Evolutionary conservation across 2,888 invertebrate genomes (phyloP), one percentile per base, ranked within the genome.

Genomic region (Meteorus colon): DNA sequence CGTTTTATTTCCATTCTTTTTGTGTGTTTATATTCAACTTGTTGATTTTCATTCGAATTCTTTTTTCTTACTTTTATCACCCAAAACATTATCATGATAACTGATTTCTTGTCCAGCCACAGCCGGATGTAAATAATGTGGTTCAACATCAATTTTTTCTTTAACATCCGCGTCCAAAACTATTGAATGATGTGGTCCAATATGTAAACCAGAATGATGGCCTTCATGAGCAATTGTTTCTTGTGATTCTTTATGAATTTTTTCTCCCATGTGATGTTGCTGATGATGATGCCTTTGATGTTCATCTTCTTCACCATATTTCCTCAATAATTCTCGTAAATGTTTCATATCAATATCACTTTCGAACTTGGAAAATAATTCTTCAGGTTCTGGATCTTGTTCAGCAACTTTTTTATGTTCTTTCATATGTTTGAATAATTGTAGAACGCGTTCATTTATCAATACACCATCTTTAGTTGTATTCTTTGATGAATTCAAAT

Each of bases 21-120:
- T 41, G 19, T n/a, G 14, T 63, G n/a, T 24, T 29, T 45, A 51
- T 63, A 45, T 19, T 34, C 63, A 27, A 48, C 16, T n/a, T 73
- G 31, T 65, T 73, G 10, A 51, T 31, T 34, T 34, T 24, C 27
- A 34, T 45, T 82, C 78, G 86, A 75, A 88, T 76, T 87, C 87
- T 79, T 89, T 89, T 77, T 89, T 88, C 81, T 88, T 87, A 77
- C 84, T 85, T 75, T 89, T 89, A 77, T 86, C 84, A 10, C 84
- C 84, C 2, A 88, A 81, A 14, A 84, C 84, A 75, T 88, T 88
- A 78, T 89, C 89, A 75, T 89, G 86, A 81, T 93, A 93, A 81
- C 92, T 91, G 77, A 93, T 90, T 68, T 93, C 91, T 60, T 92
- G 91, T 0, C 93, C 93, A 74, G 92, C 92, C 62, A 92, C 90